Base-by-base conservation (phyloP, 2,113 vertebrate genomes). In the Chaenocephalus aceratus region DNA sequence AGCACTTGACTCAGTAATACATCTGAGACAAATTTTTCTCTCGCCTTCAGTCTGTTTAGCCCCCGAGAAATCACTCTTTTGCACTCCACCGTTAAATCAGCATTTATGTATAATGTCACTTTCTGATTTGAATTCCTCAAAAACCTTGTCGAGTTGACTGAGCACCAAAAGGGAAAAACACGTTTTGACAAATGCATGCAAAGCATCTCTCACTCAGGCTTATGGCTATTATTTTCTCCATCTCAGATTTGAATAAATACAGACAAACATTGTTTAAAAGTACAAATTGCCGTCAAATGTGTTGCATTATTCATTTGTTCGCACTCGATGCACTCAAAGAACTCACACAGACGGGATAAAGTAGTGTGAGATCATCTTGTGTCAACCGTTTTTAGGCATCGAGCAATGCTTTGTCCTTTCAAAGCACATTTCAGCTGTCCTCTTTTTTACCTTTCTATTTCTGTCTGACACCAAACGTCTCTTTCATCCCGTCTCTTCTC, bases 1-100 rank as follows among this genome's bases (percentile, higher is more conserved):
- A 63, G 9, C 46, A 48, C 69, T 82, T 88, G n/a, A 44, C 69
- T 81, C 77, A 87, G 70, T 90, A 80, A 88, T 83, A 86, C 66
- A 90, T 80, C 57, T 79, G 53, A 79, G 70, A 56, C 62, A 30
- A 3, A 21, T 70, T 44, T 72, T 74, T 49, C 34, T 16, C 2
- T 56, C 30, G 61, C 76, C 53, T 72, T 87, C 11, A 59, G 72
- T 67, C 62, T 61, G 2, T 72, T 83, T 77, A 72, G 76, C 75
- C 70, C 65, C 11, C 0, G 0, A 73, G 60, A 78, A 75, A 71
- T 45, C 0, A 10, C 26, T 5, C 23, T 18, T 65, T 14, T 53
- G 10, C 10, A 12, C 52, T 71, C 51, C 2, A 1, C 14, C 5
- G 2, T 77, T 57, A 63, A 78, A 63, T 48, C 48, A 21, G 16